Base-by-base conservation (phyloP, 1,140 invertebrate genomes). In the Charaxes varanes region DNA sequence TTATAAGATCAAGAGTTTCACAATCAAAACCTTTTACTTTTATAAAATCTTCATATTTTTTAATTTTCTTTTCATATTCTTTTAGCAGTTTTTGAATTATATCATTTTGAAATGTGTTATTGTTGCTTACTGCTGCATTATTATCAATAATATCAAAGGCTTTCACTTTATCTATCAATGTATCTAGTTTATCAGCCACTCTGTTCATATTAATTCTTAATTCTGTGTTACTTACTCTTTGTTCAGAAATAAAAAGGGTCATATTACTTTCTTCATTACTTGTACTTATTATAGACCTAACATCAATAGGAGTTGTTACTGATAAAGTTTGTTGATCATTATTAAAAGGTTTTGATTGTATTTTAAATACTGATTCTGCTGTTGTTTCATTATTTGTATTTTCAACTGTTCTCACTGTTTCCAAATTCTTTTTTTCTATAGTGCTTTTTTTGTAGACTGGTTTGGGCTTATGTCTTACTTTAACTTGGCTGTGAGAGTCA, bases 21-120 rank as follows among this genome's bases (percentile, higher is more conserved):
- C 40, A 58, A 37, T 67, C 53, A 28, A 45, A 37, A 3, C 56
- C 53, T 38, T 71, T 62, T 18, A 35, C 40, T 46, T 51, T 65
- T 12, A 76, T 41, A 26, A 64, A 50, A 19, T 70, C 41, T 62
- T 77, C 70, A 63, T 77, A 74, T 12, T 37, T 31, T 41, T 64
- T 70, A 31, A 76, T 74, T 60, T 72, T 79, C 32, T 53, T 63
- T 60, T 78, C 73, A 73, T 81, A 78, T 50, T 78, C 73, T 41
- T 28, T 35, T 21, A 81, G 41, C 24, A 78, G 47, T 43, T 78
- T 81, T 37, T 67, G 53, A 7, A 65, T 43, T 22, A 80, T 51
- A 21, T 67, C 60, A 41, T 56, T 63, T 53, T 68, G 56, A 40
- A 64, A 53, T 21, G 18, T 10, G 6, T 16, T 45, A 23, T 24